Conservation (phyloP, 2,113 vertebrate species). For the Tetrax tetrax region DNA sequence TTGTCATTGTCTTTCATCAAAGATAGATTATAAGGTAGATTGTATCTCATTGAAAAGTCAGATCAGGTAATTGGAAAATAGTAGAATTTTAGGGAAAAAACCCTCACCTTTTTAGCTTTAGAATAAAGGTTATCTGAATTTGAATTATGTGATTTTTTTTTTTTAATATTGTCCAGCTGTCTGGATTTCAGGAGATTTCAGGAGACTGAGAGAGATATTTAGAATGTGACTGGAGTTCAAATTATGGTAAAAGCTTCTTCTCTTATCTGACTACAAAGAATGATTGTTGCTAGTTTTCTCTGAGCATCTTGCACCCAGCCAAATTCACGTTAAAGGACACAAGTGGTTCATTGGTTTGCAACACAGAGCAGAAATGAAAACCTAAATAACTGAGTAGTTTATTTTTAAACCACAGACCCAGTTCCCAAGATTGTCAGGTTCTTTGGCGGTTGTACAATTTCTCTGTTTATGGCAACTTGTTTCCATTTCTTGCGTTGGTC, state of each 20-base stretch:
- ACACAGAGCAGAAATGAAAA: not conserved
- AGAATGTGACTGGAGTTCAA: not conserved
- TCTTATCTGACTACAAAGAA: not conserved
- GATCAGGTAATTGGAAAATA: not conserved
- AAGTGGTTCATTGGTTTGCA: not conserved
- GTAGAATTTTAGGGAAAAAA: not conserved
- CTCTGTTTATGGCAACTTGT: not conserved
- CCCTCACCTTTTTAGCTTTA: not conserved
- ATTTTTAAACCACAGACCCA: not conserved
- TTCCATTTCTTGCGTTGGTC: not conserved
- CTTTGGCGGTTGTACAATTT: not conserved
- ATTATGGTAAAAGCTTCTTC: not conserved
- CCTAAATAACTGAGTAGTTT: not conserved
- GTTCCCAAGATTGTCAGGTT: not conserved
- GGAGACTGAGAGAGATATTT: not conserved
- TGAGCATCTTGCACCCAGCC: not conserved
- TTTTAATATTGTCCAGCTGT: not conserved
- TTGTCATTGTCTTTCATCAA: slow-evolving; percentile 8
- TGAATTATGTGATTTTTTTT: not conserved
- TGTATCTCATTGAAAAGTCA: not conserved
- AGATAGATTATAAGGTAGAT: not conserved
- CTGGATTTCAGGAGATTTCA: too few species aligned
- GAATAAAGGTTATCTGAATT: not conserved
- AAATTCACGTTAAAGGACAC: not conserved
- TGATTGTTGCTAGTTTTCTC: not conserved